Evolutionary conservation across 1,140 invertebrate genomes (phyloP).

Genomic region (Drosophila nikananu): DNA sequence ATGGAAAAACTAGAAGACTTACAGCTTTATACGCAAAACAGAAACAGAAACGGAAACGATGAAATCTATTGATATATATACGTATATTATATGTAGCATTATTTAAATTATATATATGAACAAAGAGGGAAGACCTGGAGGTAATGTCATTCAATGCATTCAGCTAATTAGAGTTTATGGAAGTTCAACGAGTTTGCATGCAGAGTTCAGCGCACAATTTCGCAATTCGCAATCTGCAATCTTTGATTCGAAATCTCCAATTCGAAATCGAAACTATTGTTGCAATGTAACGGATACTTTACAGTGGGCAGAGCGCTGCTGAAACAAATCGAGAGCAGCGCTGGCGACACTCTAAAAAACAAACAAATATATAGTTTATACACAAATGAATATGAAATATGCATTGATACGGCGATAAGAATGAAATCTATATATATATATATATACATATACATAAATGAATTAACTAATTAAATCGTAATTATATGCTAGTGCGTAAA

Average conservation of each 20-base stretch:
- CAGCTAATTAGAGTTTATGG: conserved; percentile 46
- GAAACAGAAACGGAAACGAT: conserved; percentile 34
- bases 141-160: conserved; percentile 74
- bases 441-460: conserved; percentile 42
- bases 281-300: conserved; percentile 69
- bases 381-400: conserved; percentile 56
- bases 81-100: conserved; percentile 72
- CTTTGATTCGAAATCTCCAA: conserved; percentile 36
- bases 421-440: conserved; percentile 44
- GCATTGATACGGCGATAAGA: conserved; percentile 54
- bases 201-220: conserved; percentile 38
- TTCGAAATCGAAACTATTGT: conserved; percentile 53
- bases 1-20: conserved; percentile 82
- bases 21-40: conserved; percentile 80
- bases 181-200: conserved; percentile 28
- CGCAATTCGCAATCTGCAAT: conserved; percentile 25
- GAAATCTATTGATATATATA: conserved; percentile 68
- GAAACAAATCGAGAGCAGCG: conserved; percentile 47
- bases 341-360: conserved; percentile 68
- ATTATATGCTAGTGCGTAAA: conserved; percentile 71
- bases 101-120: conserved; percentile 72
- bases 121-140: conserved; percentile 46
- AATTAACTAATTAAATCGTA: conserved; percentile 60
- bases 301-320: conserved; percentile 64
- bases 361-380: conserved; percentile 55